Base-by-base conservation (phyloP, 2,888 invertebrate species). In the Anthophora plumipes region DNA sequence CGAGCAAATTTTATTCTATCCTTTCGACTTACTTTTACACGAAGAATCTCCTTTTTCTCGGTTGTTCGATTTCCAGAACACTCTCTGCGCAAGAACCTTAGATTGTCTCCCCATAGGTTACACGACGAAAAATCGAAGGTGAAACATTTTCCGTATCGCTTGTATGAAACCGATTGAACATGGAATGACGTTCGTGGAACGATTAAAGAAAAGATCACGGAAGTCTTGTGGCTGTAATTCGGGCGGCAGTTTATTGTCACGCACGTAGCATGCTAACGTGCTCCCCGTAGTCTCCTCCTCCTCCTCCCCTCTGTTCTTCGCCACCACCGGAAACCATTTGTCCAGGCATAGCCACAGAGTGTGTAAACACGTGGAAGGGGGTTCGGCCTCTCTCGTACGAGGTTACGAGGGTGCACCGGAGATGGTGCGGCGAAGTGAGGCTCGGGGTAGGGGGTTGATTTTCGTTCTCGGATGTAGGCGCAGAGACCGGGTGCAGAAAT, bases 401-500 rank as follows among this genome's bases (percentile, higher is more conserved):
- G 83, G 87, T 80, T 87, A 81, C 76, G 84, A 77, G 87, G 82
- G 85, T 82, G 87, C 66, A 76, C 59, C 63, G 72, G 76, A 80
- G 80, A 77, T 68, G 70, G 77, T n/a, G 67, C 69, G 59, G 69
- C 52, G 50, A 74, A 46, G 54, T 43, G 73, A 54, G 66, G 59
- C 37, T 60, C 17, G 60, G 66, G 66, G 69, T 17, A 46, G 86
- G 80, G 79, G 89, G 89, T 89, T 90, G 90, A 91, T 92, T 91
- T 92, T 90, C 89, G 87, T 90, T 88, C 85, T 82, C 89, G 87
- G 83, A 83, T 84, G 86, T 87, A 86, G 83, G 84, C 83, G 82
- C 86, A 84, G 80, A 85, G 80, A 83, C 84, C 83, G 86, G 86
- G 90, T 85, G 86, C 87, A 90, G 89, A 91, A 92, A 91, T 91